Percentiles rank a stretch among this genome's conserved stretches.
Evolutionary conservation across 2,113 vertebrate species (phyloP).

Genomic region (Platysternon megacephalum): DNA sequence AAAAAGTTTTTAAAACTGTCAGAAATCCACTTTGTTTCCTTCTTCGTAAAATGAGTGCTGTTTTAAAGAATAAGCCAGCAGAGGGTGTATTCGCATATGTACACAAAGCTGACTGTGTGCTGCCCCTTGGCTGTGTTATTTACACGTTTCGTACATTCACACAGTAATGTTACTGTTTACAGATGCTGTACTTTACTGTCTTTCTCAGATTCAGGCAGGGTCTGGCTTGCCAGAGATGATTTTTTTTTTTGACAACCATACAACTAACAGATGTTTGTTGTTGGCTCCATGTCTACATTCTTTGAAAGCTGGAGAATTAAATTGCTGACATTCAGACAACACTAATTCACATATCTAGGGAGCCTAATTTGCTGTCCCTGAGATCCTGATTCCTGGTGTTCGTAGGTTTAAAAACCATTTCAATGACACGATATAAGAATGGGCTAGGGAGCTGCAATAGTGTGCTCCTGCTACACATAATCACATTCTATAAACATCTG

Average conservation of each 20-base stretch:
- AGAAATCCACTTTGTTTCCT: slow-evolving; percentile 6
- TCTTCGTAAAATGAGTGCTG: background rate
- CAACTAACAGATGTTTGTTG: slow-evolving; percentile 79
- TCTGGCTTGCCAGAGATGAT: slow-evolving; percentile 59
- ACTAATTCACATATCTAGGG: slow-evolving; percentile 83
- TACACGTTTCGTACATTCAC: slow-evolving; percentile 15
- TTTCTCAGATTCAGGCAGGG: slow-evolving; percentile 48
- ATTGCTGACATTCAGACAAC: slow-evolving; percentile 83
- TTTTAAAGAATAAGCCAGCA: slow-evolving; percentile 10
- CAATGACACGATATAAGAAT: slow-evolving; percentile 79
- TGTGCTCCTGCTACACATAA: slow-evolving; percentile 82
- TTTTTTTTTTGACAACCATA: slow-evolving; percentile 61
- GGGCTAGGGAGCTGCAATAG: slow-evolving; percentile 77
- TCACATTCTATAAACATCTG: slow-evolving; percentile 87
- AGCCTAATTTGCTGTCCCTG: slow-evolving; percentile 80
- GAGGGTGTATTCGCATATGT: slow-evolving; percentile 20
- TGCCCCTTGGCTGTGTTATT: background rate
- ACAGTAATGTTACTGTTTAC: background rate
- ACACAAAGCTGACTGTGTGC: background rate
- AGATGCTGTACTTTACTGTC: slow-evolving; percentile 60
- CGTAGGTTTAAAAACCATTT: slow-evolving; percentile 81
- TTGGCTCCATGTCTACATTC: slow-evolving; percentile 79
- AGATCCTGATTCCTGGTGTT: slow-evolving; percentile 80
- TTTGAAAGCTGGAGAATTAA: slow-evolving; percentile 81
- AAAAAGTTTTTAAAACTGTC: background rate